A percentile compares a stretch with the other conserved stretches of the same genome.
Conservation (phyloP, 2,888 invertebrate species). For the Ectemnius continuus region DNA sequence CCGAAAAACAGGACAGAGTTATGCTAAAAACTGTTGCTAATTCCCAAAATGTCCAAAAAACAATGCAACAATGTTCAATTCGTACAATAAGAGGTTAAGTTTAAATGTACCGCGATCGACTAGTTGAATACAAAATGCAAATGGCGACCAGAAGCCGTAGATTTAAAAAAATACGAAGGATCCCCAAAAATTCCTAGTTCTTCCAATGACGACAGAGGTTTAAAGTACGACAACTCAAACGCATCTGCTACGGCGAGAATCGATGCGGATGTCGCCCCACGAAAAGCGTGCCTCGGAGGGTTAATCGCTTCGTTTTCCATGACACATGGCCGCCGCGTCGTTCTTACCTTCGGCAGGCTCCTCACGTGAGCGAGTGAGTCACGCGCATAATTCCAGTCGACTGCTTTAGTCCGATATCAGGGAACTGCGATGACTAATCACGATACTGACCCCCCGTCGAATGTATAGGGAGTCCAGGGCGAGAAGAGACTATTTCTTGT, state of each 20-base stretch:
- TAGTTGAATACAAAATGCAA: too few species aligned
- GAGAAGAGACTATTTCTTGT: neutral
- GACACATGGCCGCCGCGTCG: neutral
- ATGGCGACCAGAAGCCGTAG: too few species aligned
- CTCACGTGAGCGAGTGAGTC: slow-evolving; percentile 42
- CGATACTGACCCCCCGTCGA: slow-evolving; percentile 21
- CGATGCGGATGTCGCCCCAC: slow-evolving; percentile 17
- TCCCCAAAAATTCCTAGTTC: too few species aligned
- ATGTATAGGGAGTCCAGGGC: neutral
- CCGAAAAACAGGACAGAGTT: too few species aligned
- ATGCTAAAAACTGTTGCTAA: too few species aligned
- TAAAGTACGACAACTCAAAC: too few species aligned
- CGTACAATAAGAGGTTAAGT: too few species aligned
- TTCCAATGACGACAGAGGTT: too few species aligned
- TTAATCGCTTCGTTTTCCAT: slow-evolving; percentile 1
- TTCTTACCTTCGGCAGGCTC: neutral
- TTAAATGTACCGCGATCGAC: too few species aligned
- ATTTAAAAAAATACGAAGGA: too few species aligned
- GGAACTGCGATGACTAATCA: slow-evolving; percentile 56
- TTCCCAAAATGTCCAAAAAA: too few species aligned
- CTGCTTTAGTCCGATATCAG: slow-evolving; percentile 54
- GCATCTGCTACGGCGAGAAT: slow-evolving; percentile 8
- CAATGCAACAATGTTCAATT: too few species aligned
- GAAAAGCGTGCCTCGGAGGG: slow-evolving; percentile 7
- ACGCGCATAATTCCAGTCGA: slow-evolving; percentile 54